phyloP scores from a whole-genome alignment of 1,140 invertebrate species.

The Eciton burchellii region DNA sequence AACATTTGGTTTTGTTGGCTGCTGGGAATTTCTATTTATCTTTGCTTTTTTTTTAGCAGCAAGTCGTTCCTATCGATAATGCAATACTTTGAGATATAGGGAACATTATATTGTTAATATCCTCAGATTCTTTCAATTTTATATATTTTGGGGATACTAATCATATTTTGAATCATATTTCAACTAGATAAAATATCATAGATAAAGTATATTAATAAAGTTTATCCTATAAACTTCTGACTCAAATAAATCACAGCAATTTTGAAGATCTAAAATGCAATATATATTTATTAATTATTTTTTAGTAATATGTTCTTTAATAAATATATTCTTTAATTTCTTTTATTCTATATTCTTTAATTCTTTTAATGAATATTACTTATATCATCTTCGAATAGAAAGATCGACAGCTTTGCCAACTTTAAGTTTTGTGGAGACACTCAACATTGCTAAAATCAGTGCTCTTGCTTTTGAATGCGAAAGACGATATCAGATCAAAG shows the following conservation, averaged over 20 bases:
- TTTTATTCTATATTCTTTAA: too few species aligned
- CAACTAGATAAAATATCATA: too few species aligned
- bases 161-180: neutral
- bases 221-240: slow-evolving; percentile 64
- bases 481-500: slow-evolving; percentile 54
- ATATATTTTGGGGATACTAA: too few species aligned
- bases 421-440: slow-evolving; percentile 32
- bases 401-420: slow-evolving; percentile 54
- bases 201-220: too few species aligned
- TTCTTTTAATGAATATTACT: too few species aligned
- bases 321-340: too few species aligned
- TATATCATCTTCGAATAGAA: slow-evolving; percentile 44
- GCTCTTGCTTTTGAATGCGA: slow-evolving; percentile 27
- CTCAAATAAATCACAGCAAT: slow-evolving; percentile 73
- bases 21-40: too few species aligned
- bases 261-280: slow-evolving; percentile 68
- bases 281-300: neutral
- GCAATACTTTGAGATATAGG: neutral
- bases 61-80: neutral
- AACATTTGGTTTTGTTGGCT: too few species aligned
- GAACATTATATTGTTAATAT: neutral
- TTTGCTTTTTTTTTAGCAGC: neutral
- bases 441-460: slow-evolving; percentile 44
- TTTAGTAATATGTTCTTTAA: neutral
- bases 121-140: neutral